A percentile compares a stretch with the other conserved stretches of the same genome.
These are phyloP conservation scores for Dicerorhinus sumatrensis DNA, from an alignment of 2,113 vertebrate species.

Conservation along the genomic window DNA sequence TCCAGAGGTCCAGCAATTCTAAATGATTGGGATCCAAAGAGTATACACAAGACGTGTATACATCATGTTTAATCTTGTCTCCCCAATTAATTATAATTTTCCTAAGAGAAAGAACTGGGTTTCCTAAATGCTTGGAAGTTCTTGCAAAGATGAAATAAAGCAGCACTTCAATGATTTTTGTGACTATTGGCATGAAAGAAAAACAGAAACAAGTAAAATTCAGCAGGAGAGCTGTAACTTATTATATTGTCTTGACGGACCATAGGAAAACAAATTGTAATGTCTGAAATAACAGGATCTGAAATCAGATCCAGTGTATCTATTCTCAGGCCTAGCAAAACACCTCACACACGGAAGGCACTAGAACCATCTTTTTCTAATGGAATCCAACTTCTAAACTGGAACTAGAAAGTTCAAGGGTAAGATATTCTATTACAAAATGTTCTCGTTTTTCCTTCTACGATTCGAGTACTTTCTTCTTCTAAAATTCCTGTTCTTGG, in stretches of 20 bases:
- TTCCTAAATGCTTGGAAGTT: not conserved
- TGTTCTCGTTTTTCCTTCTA: not conserved
- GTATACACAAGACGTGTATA: not conserved
- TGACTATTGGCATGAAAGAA: not conserved
- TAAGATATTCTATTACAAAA: slow-evolving; percentile 24
- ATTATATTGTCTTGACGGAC: not conserved
- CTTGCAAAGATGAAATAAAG: not conserved
- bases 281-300: not conserved
- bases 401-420: not conserved
- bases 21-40: not conserved
- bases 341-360: not conserved
- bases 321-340: not conserved
- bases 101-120: not conserved
- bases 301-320: not conserved
- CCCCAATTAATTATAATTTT: not conserved
- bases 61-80: not conserved
- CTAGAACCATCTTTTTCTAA: not conserved
- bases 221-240: not conserved
- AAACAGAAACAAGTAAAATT: slow-evolving; percentile 4
- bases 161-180: not conserved
- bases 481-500: not conserved
- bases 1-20: not conserved
- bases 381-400: not conserved
- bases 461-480: not conserved
- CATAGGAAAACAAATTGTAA: not conserved